These are phyloP conservation scores for Lasioglossum figueresi DNA, from an alignment of 2,888 invertebrate species.

Conservation along the genomic window DNA sequence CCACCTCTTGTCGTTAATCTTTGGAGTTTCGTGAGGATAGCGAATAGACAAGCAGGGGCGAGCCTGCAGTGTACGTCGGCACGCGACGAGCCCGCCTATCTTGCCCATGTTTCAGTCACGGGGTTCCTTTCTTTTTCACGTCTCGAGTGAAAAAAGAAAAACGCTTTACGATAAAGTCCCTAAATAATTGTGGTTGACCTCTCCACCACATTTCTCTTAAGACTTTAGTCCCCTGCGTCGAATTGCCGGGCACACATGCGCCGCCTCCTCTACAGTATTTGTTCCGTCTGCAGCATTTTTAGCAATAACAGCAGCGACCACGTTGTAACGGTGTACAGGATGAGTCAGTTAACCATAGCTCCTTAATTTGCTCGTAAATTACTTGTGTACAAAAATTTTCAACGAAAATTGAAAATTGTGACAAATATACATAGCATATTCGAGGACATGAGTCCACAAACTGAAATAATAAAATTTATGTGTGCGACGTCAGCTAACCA, in stretches of 20 bases:
- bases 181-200: constrained; percentile 79
- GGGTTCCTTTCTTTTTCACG: constrained; percentile 75
- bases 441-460: no score
- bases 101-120: constrained; percentile 79
- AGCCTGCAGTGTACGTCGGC: constrained; percentile 76
- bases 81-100: constrained; percentile 81
- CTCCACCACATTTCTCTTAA: constrained; percentile 68
- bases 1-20: constrained; percentile 82
- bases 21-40: constrained; percentile 80
- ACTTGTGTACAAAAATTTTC: background rate
- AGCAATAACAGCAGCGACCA: background rate
- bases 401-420: background rate
- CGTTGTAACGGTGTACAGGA: background rate
- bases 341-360: background rate
- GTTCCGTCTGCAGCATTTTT: background rate
- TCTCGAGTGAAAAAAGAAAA: constrained; percentile 72
- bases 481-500: background rate
- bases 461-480: no score
- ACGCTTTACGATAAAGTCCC: constrained; percentile 78
- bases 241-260: constrained; percentile 50
- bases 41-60: constrained; percentile 76
- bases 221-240: constrained; percentile 63
- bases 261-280: background rate
- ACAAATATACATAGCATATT: no score
- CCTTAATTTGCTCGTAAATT: background rate